Percentiles rank a stretch among this genome's conserved stretches.
Evolutionary conservation across 2,113 vertebrate species (phyloP).

Genomic region (Prunella fulvescens): DNA sequence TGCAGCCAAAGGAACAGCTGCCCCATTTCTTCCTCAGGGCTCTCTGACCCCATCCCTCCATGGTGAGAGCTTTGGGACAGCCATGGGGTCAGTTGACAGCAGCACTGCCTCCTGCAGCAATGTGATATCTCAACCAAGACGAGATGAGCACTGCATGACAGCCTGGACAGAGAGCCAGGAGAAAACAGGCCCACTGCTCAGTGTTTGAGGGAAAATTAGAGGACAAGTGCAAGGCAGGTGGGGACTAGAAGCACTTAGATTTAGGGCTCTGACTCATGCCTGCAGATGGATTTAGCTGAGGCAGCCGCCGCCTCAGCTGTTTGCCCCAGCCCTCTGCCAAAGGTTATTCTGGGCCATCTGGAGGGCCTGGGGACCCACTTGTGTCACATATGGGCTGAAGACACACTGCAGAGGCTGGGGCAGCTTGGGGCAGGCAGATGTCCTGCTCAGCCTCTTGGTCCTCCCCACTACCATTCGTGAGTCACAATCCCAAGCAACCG

Average conservation of each 20-base stretch:
- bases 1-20: background rate
- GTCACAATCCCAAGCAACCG: rapidly evolving
- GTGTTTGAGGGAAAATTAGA: background rate
- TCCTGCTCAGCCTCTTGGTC: background rate
- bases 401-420: background rate
- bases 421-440: background rate
- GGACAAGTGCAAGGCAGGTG: conserved; percentile 19
- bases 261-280: conserved; percentile 23
- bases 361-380: background rate
- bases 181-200: background rate
- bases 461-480: rapidly evolving
- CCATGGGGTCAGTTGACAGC: background rate
- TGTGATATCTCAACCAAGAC: background rate
- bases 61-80: background rate
- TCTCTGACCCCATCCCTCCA: background rate
- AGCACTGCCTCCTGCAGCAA: background rate
- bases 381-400: background rate
- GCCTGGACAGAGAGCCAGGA: background rate
- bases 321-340: background rate
- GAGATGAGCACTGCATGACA: background rate
- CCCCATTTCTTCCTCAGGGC: background rate
- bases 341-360: background rate
- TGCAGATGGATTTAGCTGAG: conserved; percentile 12
- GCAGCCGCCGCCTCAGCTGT: conserved; percentile 11
- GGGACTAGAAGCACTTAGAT: background rate